Evolutionary conservation across 2,113 vertebrate species (phyloP), one percentile per base, ranked within the genome.

Genomic region (Strix uralensis): DNA sequence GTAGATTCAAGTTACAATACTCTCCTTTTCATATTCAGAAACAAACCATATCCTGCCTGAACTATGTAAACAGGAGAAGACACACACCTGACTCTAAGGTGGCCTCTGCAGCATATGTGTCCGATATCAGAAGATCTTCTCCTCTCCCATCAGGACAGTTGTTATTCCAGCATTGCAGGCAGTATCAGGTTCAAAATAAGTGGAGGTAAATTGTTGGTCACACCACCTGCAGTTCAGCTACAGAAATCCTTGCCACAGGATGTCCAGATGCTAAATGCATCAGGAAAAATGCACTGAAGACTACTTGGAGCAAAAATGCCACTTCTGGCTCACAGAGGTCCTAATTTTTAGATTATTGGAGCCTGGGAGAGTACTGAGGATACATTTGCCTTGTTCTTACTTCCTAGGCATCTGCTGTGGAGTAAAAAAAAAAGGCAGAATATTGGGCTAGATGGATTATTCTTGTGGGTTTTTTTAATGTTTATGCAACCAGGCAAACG

Each of bases 381-480:
- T 57, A 44, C 15, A 22, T 88, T 80, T 92, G 19, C 30, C 22
- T 42, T 77, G 23, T 44, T 70, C 27, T 70, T 61, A 29, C 34
- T 34, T 85, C 40, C 49, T 55, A 51, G 32, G n/a, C 9, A 67
- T 79, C 52, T 94, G 36, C n/a, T 69, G 40, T 17, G 20, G 42
- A 57, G 4, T 17, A 79, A 13, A 32, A 59, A n/a, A 61, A 84
- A 93, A 61, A 11, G 22, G 25, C 11, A 93, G 47, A 78, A 52
- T 71, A 77, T 40, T 75, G n/a, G 46, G 47, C 22, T 54, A 54
- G 46, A n/a, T 27, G 16, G 36, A 29, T 6, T 21, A 14, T 26
- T 72, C 11, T n/a, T 42, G 22, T 17, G 13, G 13, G 0, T 0
- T 8, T 54, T 74, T 54, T 84, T 59, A 52, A 69, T 3, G 3